phyloP scores from a whole-genome alignment of 1,140 invertebrate genomes.

The Holcopasites calliopsidis region DNA sequence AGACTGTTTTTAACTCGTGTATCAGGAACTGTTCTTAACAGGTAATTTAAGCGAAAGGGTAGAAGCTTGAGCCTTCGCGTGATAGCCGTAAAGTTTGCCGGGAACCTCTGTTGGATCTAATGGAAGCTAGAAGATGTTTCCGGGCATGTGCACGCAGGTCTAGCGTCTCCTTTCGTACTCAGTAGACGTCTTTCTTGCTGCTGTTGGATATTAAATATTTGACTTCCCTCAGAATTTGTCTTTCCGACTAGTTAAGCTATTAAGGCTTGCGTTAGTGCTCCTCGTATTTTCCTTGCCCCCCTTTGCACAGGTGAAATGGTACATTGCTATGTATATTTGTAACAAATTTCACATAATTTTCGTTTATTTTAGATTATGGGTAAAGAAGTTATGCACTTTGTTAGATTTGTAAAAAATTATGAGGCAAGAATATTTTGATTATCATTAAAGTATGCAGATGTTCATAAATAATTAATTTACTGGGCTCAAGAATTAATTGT shows the following conservation, averaged over 20 bases:
- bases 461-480: no score
- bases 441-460: no score
- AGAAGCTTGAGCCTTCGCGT: slow-evolving; percentile 4
- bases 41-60: slow-evolving; percentile 22
- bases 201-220: not conserved
- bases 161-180: not conserved
- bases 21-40: slow-evolving; percentile 6
- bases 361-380: no score
- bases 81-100: slow-evolving; percentile 12
- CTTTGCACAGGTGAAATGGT: no score
- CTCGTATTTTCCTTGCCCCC: not conserved
- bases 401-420: no score
- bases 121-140: slow-evolving; percentile 5
- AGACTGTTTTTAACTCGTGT: no score
- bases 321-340: no score
- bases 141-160: not conserved
- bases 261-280: not conserved
- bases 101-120: slow-evolving; percentile 22
- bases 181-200: no score
- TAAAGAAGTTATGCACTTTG: no score
- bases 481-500: no score
- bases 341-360: no score
- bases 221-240: not conserved
- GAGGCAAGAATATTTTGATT: no score
- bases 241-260: not conserved